Evolutionary conservation across 2,113 vertebrate genomes (phyloP).

Genomic region (Gnathonemus longibarbis): DNA sequence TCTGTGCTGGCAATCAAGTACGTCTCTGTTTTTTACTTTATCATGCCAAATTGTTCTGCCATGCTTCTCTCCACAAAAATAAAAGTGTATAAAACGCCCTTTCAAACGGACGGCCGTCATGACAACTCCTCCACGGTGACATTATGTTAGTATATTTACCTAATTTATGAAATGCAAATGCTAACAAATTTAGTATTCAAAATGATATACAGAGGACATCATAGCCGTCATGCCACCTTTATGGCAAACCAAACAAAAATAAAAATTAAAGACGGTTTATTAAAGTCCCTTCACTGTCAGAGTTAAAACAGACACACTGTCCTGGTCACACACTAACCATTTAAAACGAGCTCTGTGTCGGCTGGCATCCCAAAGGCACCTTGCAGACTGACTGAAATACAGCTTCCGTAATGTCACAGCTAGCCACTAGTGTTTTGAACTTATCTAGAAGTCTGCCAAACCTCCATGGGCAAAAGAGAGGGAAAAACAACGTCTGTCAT

Average conservation of each 20-base stretch:
- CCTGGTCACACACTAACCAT: conserved; percentile 35
- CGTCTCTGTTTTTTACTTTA: conserved; percentile 29
- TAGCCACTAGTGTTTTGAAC: conserved; percentile 19
- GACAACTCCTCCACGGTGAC: background rate
- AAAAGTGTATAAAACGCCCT: conserved; percentile 14
- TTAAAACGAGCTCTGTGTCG: conserved; percentile 29
- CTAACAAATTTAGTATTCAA: background rate
- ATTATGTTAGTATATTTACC: background rate
- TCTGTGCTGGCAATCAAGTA: conserved; percentile 32
- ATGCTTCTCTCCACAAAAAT: conserved; percentile 19
- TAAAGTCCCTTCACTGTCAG: background rate
- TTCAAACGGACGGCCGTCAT: conserved; percentile 27
- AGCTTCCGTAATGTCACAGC: conserved; percentile 31
- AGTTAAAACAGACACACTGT: background rate
- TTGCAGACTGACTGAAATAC: conserved; percentile 35
- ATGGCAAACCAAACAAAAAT: background rate
- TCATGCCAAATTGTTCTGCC: conserved; percentile 29
- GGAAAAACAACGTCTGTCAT: conserved; percentile 7
- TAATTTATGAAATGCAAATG: background rate
- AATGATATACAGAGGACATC: background rate
- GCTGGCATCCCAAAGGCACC: background rate
- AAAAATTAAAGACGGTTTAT: background rate
- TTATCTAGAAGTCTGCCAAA: background rate
- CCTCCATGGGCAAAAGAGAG: background rate
- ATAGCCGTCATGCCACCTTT: background rate